Evolutionary conservation across 1,140 invertebrate genomes (phyloP).

Genomic region (Glomeris maerens): DNA sequence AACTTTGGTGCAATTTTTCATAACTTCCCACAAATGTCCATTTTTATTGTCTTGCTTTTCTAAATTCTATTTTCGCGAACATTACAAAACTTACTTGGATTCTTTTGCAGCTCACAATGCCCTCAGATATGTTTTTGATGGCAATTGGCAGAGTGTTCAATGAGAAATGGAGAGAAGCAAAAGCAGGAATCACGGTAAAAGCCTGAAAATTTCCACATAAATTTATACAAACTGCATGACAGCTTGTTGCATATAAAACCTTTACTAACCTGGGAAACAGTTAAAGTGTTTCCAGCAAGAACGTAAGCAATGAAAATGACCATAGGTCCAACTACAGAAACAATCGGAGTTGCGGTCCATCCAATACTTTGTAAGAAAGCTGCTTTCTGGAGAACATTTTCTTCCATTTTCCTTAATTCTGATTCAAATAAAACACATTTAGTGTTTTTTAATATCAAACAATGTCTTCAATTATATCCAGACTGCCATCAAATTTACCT

Average conservation of each 20-base stretch:
- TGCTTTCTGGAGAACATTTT: not conserved
- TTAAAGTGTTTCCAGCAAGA: not conserved
- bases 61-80: too few relatives aligned
- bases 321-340: not conserved
- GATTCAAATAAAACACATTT: not conserved
- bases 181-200: constrained; percentile 2
- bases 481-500: constrained; percentile 13
- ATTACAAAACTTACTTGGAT: constrained; percentile 12
- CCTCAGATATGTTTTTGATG: constrained; percentile 5
- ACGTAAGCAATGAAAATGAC: not conserved
- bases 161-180: not conserved
- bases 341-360: constrained; percentile 2
- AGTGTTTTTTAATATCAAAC: not conserved
- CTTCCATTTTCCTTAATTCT: constrained; percentile 3
- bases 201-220: constrained; percentile 3
- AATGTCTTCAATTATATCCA: not conserved
- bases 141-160: constrained; percentile 3
- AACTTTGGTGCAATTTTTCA: too few relatives aligned
- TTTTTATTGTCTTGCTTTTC: too few relatives aligned
- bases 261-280: constrained; percentile 6
- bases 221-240: not conserved
- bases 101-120: not conserved
- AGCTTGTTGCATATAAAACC: not conserved
- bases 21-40: too few relatives aligned
- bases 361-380: constrained; percentile 5